Base-by-base conservation (phyloP, 2,888 invertebrate genomes). In the Fragum whitleyi region DNA sequence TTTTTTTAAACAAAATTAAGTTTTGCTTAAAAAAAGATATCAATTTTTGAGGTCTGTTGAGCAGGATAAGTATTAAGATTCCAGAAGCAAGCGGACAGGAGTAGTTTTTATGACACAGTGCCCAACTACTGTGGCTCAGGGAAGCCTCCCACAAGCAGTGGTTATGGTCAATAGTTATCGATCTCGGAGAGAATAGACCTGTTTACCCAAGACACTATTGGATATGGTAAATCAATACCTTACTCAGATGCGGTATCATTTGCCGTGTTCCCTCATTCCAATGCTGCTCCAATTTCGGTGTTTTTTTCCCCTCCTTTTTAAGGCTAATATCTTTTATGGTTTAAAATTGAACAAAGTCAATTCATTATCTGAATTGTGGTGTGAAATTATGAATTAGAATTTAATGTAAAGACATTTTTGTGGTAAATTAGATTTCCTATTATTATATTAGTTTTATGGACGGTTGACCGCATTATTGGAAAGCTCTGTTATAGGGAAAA, bases 131-230 rank as follows among this genome's bases (percentile, higher is more conserved):
- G 62, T 65, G 42, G 51, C 16, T 21, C 5, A 32, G 42, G 23
- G 32, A 36, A 26, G 28, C 62, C 79, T 76, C 76, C 82, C 76
- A 73, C 79, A 69, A 76, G 75, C 70, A 29, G 47, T 32, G 47
- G 47, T 47, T 26, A 21, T 76, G 82, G 82, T 82, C 82, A 82
- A 82, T 82, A 82, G 55, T 65, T 82, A 79, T 82, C 76, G 78
- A 82, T 82, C 65, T 65, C 11, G 19, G 23, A 65, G 19, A 29
- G 65, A 65, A 42, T 42, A 42, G 42, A 65, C 65, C 65, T 65
- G 65, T 65, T 65, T 65, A 65, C 65, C 39, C 65, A 65, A 65
- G 42, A 65, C 65, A 65, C 65, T 65, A 65, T 65, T 65, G 65
- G 65, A 26, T 65, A 65, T 39, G 65, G 42, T 42, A 65, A 65